A percentile compares a stretch with the other conserved stretches of the same genome.
Evolutionary conservation across 2,113 vertebrate genomes (phyloP).

Genomic region (Pandion haliaetus): DNA sequence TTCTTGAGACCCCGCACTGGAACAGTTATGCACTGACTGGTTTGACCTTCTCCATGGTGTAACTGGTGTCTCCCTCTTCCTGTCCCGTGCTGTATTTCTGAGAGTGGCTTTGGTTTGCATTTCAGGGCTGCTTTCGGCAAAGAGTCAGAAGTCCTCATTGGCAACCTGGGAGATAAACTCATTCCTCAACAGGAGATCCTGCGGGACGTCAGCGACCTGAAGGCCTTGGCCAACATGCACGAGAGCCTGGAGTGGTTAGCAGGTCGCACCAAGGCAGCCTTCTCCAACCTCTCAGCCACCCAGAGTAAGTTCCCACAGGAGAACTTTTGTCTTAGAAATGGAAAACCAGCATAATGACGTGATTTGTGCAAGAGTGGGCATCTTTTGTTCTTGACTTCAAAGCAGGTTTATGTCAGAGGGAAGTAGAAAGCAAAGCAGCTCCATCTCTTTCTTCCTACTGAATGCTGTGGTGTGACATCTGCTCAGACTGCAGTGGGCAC

Average conservation of each 20-base stretch:
- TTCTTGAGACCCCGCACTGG: neutral
- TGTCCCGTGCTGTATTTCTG: neutral
- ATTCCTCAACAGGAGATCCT: conserved; percentile 96
- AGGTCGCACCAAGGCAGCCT: conserved; percentile 83
- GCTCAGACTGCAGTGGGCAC: neutral
- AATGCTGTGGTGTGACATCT: neutral
- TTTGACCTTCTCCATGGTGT: neutral
- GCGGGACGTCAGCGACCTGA: conserved; percentile 93
- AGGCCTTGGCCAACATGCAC: conserved; percentile 94
- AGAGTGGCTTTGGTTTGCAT: neutral
- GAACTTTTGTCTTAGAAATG: neutral
- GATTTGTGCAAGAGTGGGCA: neutral
- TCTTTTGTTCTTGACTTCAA: neutral
- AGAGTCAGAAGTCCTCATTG: conserved; percentile 95
- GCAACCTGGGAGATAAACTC: conserved; percentile 95
- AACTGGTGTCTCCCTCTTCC: neutral
- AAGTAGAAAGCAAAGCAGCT: neutral
- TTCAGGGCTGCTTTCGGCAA: conserved; percentile 93
- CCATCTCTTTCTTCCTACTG: neutral
- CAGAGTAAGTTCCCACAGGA: conserved; percentile 78
- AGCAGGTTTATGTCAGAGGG: neutral
- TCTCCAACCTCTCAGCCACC: conserved; percentile 79
- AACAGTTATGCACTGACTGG: rapidly evolving
- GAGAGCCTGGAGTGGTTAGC: conserved; percentile 98
- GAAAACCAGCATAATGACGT: rapidly evolving